Base-by-base conservation (phyloP, 1,140 invertebrate genomes). In the Mercenaria mercenaria region DNA sequence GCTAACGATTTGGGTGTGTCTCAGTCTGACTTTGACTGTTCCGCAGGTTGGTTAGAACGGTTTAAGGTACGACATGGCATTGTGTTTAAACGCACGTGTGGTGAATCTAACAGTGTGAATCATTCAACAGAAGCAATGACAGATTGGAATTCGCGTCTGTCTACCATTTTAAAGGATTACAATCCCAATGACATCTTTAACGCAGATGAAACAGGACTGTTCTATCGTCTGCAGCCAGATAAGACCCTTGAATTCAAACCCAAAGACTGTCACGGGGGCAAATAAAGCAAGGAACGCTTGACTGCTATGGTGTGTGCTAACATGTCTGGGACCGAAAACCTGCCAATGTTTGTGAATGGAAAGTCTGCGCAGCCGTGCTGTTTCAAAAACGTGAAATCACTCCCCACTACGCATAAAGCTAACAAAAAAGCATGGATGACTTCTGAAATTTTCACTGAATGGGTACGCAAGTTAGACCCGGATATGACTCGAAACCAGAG, bases 311-410 rank as follows among this genome's bases (percentile, higher is more conserved):
- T 96, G 29, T 93, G 91, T 72, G 85, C 93, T 72, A 96, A 96
- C 91, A 95, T 95, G 93, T 91, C 90, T 32, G 96, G 96, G 11
- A 94, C 93, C 41, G 95, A 96, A 85, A 96, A 96, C 94, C 85
- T 96, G 15, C 94, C 94, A 74, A 94, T 96, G 39, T 83, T 96
- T 20, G 91, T 97, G 8, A 96, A 96, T 81, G 96, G 96, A 89
- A 96, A 96, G 92, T 95, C 91, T 20, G 87, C 91, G 91, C 96
- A 96, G 43, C 96, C 96, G 64, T 91, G 94, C 32, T 96, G 96
- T 93, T 97, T 96, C 91, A 96, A 96, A 92, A 95, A 93, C 41
- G 52, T 80, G 0, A 76, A 89, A 56, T 32, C 80, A 43, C 87
- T 91, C 2, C 90, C 81, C 6, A 79, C 61, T 2, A 11, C 37